Evolutionary conservation across 2,888 invertebrate genomes (phyloP).

Genomic region (Chouioia cunea): DNA sequence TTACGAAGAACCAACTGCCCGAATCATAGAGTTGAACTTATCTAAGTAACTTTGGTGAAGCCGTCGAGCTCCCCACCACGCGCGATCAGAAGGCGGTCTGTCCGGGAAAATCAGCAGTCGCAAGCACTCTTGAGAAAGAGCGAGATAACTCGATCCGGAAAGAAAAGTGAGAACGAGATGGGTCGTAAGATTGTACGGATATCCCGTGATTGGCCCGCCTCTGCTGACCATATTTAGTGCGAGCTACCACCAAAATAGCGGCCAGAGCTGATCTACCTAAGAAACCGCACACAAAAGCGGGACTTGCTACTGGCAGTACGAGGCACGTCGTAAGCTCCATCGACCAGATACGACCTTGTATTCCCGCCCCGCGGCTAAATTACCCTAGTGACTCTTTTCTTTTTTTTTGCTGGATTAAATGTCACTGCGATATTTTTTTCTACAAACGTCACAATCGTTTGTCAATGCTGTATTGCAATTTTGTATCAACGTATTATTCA

Average conservation of each 20-base stretch:
- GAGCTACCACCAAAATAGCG: slow-evolving; percentile 67
- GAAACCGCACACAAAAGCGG: neutral
- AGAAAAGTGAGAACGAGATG: slow-evolving; percentile 10
- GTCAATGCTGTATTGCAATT: too few relatives aligned
- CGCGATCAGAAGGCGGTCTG: neutral
- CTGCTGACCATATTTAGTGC: slow-evolving; percentile 68
- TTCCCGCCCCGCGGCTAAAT: too few relatives aligned
- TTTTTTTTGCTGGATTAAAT: too few relatives aligned
- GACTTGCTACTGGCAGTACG: neutral
- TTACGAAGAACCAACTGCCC: slow-evolving; percentile 67
- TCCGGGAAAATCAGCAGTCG: neutral
- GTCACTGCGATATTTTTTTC: too few relatives aligned
- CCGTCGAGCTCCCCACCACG: slow-evolving; percentile 46
- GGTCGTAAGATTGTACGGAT: slow-evolving; percentile 50
- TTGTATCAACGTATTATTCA: too few relatives aligned
- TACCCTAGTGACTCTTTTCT: too few relatives aligned
- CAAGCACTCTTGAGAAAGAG: too few relatives aligned
- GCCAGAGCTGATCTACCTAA: slow-evolving; percentile 39
- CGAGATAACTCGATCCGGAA: neutral
- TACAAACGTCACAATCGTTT: too few relatives aligned
- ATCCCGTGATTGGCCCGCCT: slow-evolving; percentile 56
- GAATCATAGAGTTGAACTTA: slow-evolving; percentile 65
- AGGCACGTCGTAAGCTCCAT: too few relatives aligned
- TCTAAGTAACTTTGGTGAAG: slow-evolving; percentile 64
- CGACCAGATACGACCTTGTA: too few relatives aligned